Conservation (phyloP, 2,888 invertebrate genomes). For the Melikaiella ostensackeni region DNA sequence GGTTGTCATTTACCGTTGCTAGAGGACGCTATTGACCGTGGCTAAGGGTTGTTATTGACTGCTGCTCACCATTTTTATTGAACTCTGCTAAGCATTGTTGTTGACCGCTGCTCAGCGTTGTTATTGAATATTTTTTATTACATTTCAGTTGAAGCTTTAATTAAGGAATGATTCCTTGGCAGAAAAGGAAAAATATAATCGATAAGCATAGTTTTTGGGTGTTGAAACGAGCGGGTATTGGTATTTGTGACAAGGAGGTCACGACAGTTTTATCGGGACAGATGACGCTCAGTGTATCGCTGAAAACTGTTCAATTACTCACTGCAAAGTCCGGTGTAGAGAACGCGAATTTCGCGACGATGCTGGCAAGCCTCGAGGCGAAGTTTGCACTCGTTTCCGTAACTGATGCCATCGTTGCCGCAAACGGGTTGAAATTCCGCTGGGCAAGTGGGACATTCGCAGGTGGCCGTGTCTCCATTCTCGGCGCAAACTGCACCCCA, state of each 20-base stretch:
- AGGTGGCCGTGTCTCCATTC: slow-evolving; percentile 84
- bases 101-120: no score
- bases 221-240: neutral
- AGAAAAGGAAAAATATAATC: no score
- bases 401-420: slow-evolving; percentile 90
- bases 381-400: slow-evolving; percentile 90
- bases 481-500: slow-evolving; percentile 88
- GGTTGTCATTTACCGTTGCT: no score
- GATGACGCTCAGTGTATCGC: slow-evolving; percentile 10
- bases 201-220: neutral
- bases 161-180: no score
- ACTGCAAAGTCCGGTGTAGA: slow-evolving; percentile 92
- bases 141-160: no score
- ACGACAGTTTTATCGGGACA: slow-evolving; percentile 22
- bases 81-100: no score
- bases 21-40: no score
- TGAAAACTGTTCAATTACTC: slow-evolving; percentile 77
- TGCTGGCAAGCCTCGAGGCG: slow-evolving; percentile 88
- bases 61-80: no score
- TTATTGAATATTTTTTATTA: no score
- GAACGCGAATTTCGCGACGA: slow-evolving; percentile 85
- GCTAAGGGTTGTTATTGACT: no score
- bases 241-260: neutral
- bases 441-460: slow-evolving; percentile 91
- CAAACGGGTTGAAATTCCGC: slow-evolving; percentile 92